A percentile compares a stretch with the other conserved stretches of the same genome.
phyloP scores from a whole-genome alignment of 2,888 invertebrate species.

The Orthonevra nobilis region DNA sequence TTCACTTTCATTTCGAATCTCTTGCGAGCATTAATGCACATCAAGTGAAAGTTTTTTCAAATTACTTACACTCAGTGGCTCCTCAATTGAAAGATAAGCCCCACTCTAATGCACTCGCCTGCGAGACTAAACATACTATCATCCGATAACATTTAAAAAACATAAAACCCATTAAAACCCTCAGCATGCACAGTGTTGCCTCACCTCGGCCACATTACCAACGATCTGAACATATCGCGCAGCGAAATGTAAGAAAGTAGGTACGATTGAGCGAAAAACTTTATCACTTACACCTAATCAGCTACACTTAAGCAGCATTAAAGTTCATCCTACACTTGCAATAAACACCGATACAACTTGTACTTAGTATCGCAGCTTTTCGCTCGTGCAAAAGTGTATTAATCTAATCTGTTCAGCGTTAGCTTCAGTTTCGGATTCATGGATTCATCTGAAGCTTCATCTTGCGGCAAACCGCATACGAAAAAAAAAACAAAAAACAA shows the following conservation, averaged over 20 bases:
- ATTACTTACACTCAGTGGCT: no score
- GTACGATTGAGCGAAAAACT: constrained; percentile 30
- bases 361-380: not conserved
- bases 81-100: constrained; percentile 47
- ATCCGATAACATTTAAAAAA: constrained; percentile 48
- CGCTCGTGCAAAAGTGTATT: constrained; percentile 8
- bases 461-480: constrained; percentile 37
- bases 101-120: constrained; percentile 34
- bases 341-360: constrained; percentile 53
- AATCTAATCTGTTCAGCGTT: constrained; percentile 46
- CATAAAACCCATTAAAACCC: constrained; percentile 47
- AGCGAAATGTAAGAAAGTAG: not conserved
- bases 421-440: constrained; percentile 7
- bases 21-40: no score
- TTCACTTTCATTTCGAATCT: no score
- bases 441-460: no score
- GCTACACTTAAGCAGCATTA: constrained; percentile 60
- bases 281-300: constrained; percentile 69
- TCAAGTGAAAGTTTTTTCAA: no score
- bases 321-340: constrained; percentile 64
- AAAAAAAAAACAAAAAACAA: constrained; percentile 14
- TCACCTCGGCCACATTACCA: constrained; percentile 20
- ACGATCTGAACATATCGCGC: constrained; percentile 23
- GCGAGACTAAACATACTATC: constrained; percentile 5
- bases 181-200: not conserved